These are phyloP conservation scores for Sinocyclocheilus anophthalmus DNA, from an alignment of 2,113 vertebrate species.

Conservation along the genomic window DNA sequence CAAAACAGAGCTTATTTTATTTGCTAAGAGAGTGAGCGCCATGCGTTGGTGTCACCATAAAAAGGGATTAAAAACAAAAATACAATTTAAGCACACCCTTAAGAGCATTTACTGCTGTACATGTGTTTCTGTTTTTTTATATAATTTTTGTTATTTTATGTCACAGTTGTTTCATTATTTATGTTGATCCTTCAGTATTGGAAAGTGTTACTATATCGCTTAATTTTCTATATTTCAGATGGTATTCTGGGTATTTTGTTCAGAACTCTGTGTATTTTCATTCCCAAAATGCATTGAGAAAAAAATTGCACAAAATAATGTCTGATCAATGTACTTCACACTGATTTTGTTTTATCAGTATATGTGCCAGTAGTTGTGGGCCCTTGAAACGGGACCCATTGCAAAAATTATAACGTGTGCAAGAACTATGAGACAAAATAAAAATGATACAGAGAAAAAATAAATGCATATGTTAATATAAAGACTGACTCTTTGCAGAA, in stretches of 20 bases:
- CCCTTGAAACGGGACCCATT: slow-evolving; percentile 61
- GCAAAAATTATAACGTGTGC: slow-evolving; percentile 62
- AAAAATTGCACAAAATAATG: slow-evolving; percentile 54
- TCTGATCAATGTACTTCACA: slow-evolving; percentile 71
- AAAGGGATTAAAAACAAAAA: slow-evolving; percentile 25
- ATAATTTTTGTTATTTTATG: slow-evolving; percentile 52
- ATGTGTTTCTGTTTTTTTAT: slow-evolving; percentile 39
- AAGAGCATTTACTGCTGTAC: slow-evolving; percentile 71
- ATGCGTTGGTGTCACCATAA: slow-evolving; percentile 50
- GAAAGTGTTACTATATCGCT: slow-evolving; percentile 66
- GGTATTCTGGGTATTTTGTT: slow-evolving; percentile 44
- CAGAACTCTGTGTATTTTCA: slow-evolving; percentile 37
- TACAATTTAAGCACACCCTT: slow-evolving; percentile 61
- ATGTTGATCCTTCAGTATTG: slow-evolving; percentile 64
- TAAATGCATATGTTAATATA: slow-evolving; percentile 77
- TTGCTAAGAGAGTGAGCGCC: slow-evolving; percentile 67
- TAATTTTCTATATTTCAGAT: slow-evolving; percentile 62
- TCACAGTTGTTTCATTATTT: slow-evolving; percentile 52
- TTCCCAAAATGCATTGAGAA: slow-evolving; percentile 31
- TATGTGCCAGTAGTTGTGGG: slow-evolving; percentile 70
- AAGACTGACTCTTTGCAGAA: slow-evolving; percentile 22
- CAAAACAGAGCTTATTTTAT: slow-evolving; percentile 75
- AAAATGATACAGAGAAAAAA: slow-evolving; percentile 66
- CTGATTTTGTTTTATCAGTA: slow-evolving; percentile 72
- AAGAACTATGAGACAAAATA: slow-evolving; percentile 66